Base-by-base conservation (phyloP, 2,797 vertebrate genomes). In the Champsocephalus esox region DNA sequence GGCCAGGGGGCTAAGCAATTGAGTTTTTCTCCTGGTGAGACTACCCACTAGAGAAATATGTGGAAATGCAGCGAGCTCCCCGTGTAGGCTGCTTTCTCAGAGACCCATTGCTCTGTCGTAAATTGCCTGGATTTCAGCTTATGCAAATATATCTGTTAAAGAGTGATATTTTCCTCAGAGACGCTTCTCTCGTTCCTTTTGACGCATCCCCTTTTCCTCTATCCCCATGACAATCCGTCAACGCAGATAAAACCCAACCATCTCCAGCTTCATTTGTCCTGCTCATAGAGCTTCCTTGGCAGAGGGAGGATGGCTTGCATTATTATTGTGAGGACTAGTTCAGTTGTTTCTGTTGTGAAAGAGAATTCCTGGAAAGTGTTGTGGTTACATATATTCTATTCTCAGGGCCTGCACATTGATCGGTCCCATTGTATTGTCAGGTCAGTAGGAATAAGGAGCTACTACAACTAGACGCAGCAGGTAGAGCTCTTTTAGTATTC, bases 221-320 rank as follows among this genome's bases (percentile, higher is more conserved):
- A 86, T 84, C 69, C 82, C 81, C 86, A 70, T 85, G 76, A 85
- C 89, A 87, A 89, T 89, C 85, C 83, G 87, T 91, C 86, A 91
- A 57, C 73, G 68, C 72, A 89, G 86, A 91, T 88, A 88, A 90
- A 91, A 88, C 54, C 63, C 73, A 38, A 72, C 68, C 80, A 82
- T 82, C 81, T 77, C 70, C 59, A 61, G 79, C 73, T 69, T 75
- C 48, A 75, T 83, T 90, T 79, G 73, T 74, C 73, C 79, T 74
- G 32, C 81, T 77, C 73, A 62, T 62, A 82, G 76, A 77, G 82
- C 87, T 80, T 75, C 72, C 66, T 74, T 55, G 54, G 82, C 77
- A 82, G 70, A 80, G 24, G 12, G 17, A 60, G 65, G 51, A 66
- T 51, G 62, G 50, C 73, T 89, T 75, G 60, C 82, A 70, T 85